These are phyloP conservation scores for Drosophila bunnanda DNA, from an alignment of 2,888 invertebrate genomes.

Conservation along the genomic window DNA sequence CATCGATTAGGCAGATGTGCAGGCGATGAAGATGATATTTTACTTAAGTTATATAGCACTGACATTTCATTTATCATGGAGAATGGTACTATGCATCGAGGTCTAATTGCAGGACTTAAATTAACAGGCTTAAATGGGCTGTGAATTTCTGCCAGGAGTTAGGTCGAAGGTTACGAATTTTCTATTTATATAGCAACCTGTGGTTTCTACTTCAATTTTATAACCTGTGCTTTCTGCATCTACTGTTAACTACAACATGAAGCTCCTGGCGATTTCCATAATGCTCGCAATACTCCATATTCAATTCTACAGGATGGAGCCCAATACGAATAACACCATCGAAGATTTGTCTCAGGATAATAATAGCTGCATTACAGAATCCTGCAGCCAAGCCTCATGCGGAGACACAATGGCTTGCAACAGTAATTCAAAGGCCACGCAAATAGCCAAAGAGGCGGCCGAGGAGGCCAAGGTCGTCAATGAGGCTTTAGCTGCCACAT, in stretches of 20 bases:
- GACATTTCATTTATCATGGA: not conserved
- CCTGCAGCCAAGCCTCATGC: not conserved
- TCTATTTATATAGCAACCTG: no score
- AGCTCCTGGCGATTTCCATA: not conserved
- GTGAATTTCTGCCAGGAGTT: not conserved
- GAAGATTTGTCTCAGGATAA: not conserved
- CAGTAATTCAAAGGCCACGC: conserved; percentile 85
- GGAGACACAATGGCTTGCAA: no score
- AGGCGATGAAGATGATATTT: conserved; percentile 9
- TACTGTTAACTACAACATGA: not conserved
- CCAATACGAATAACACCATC: fast-evolving
- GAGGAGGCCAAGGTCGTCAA: conserved; percentile 89
- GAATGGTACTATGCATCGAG: not conserved
- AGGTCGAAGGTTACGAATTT: no score
- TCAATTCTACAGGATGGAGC: not conserved
- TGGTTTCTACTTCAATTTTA: no score
- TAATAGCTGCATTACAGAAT: not conserved
- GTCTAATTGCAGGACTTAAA: not conserved
- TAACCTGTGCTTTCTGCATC: no score
- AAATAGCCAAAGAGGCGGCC: conserved; percentile 90
- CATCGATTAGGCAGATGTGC: conserved; percentile 17
- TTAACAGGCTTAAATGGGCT: not conserved
- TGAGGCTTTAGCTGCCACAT: conserved; percentile 90
- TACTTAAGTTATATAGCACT: not conserved
- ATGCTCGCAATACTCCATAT: not conserved